Conservation (phyloP, 2,113 vertebrate species). For the Eubucco bourcierii region DNA sequence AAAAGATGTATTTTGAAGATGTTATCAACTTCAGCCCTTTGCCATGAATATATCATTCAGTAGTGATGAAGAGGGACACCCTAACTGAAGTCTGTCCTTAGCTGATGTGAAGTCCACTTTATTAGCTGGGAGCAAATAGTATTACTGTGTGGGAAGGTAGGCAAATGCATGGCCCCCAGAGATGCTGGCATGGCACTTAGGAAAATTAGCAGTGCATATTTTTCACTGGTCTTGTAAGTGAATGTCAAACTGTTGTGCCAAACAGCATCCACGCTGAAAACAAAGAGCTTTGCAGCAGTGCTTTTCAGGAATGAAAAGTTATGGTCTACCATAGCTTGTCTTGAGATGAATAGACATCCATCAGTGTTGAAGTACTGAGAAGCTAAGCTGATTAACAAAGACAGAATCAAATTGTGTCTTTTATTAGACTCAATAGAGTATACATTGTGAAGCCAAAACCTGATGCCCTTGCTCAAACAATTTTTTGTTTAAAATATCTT, state of each 20-base stretch:
- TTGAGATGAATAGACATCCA: not conserved
- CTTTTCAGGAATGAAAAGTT: not conserved
- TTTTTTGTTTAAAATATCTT: not conserved
- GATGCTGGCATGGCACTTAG: conserved; percentile 16
- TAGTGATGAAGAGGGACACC: not conserved
- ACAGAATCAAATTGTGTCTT: not conserved
- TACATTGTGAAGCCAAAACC: not conserved
- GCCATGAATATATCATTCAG: not conserved
- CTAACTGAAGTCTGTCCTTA: not conserved
- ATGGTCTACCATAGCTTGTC: not conserved
- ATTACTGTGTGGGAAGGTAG: conserved; percentile 13
- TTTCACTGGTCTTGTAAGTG: conserved; percentile 37
- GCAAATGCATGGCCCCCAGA: not conserved
- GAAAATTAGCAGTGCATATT: conserved; percentile 56
- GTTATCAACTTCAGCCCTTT: conserved; percentile 6
- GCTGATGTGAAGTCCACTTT: not conserved
- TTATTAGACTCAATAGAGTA: not conserved
- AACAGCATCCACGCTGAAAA: conserved; percentile 20
- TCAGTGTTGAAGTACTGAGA: not conserved
- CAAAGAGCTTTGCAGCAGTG: not conserved
- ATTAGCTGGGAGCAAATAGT: conserved; percentile 23
- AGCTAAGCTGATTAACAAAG: not conserved
- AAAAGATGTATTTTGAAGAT: conserved; percentile 23
- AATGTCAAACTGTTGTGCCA: conserved; percentile 26
- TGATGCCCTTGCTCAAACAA: not conserved